Conservation (phyloP, 2,888 invertebrate genomes). For the Digitonthophagus gazella region DNA sequence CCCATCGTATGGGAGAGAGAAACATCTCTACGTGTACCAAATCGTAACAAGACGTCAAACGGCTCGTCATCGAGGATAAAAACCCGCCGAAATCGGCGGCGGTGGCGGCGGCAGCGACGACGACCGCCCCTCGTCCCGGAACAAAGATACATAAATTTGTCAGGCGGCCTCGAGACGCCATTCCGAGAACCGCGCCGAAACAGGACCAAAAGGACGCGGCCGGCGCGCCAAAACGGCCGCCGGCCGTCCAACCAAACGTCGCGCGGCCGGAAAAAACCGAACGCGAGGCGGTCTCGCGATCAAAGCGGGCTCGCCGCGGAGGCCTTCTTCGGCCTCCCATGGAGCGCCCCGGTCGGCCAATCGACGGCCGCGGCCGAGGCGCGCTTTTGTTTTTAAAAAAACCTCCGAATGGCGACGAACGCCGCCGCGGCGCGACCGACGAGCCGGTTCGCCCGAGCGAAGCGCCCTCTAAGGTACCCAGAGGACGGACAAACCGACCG, state of each 20-base stretch:
- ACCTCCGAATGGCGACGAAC: constrained; percentile 31
- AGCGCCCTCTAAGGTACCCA: neutral
- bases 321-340: constrained; percentile 38
- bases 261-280: neutral
- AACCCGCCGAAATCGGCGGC: too few relatives aligned
- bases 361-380: constrained; percentile 26
- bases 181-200: constrained; percentile 23
- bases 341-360: constrained; percentile 31
- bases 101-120: neutral
- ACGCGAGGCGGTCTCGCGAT: neutral
- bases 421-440: constrained; percentile 28
- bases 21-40: neutral
- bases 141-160: constrained; percentile 33
- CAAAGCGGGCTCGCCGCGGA: neutral
- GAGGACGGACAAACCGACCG: too few relatives aligned
- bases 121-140: neutral
- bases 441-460: neutral
- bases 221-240: constrained; percentile 1
- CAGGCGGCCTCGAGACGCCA: constrained; percentile 18
- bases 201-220: constrained; percentile 3
- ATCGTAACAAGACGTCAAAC: constrained; percentile 4
- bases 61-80: too few relatives aligned
- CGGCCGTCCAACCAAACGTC: neutral
- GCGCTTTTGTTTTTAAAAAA: constrained; percentile 29
- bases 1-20: too few relatives aligned